Evolutionary conservation across 2,797 vertebrate species (phyloP), one percentile per base, ranked within the genome.

Genomic region (Salarias fasciatus): DNA sequence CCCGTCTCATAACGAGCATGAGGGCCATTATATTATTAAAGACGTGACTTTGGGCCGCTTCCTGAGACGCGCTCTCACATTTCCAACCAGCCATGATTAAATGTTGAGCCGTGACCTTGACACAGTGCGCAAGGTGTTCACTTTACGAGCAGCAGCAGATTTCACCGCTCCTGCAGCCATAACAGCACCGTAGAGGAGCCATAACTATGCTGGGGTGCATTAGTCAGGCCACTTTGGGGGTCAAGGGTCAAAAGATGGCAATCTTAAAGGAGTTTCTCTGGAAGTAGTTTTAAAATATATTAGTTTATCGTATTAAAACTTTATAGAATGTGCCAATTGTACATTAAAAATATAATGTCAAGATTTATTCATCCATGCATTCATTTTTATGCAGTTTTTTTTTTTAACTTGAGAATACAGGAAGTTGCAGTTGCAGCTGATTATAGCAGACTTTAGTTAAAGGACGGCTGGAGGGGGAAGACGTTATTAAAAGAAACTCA

Each of bases 21-120:
- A 68, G 65, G 63, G 66, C 48, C 58, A 69, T 82, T 90, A 79
- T 72, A 79, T 89, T 88, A 83, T 86, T 85, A 83, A 90, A 88
- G 80, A 80, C 42, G 6, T 80, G 83, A 89, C 89, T 81, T 76
- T 44, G 3, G 44, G 56, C 72, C 37, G 86, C 87, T 86, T 86
- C 87, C 83, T 82, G 66, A 74, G 76, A 84, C 71, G 54, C 31
- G 14, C 53, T 70, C 87, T 91, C 86, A 63, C 63, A 77, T 92
- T 91, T 88, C 90, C 0, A 79, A 51, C 37, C 15, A 5, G 42
- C 29, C 81, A 86, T 87, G 83, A 92, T 84, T 89, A 83, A 86
- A 83, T 57, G 81, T 50, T 48, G 72, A 72, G 72, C 53, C 8
- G 40, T 84, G 87, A 66, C 89, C 88, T 91, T 90, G 86, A 89